Percentiles rank a stretch among this genome's conserved stretches.
Conservation (phyloP, 2,113 vertebrate genomes). For the Otus sunia region DNA sequence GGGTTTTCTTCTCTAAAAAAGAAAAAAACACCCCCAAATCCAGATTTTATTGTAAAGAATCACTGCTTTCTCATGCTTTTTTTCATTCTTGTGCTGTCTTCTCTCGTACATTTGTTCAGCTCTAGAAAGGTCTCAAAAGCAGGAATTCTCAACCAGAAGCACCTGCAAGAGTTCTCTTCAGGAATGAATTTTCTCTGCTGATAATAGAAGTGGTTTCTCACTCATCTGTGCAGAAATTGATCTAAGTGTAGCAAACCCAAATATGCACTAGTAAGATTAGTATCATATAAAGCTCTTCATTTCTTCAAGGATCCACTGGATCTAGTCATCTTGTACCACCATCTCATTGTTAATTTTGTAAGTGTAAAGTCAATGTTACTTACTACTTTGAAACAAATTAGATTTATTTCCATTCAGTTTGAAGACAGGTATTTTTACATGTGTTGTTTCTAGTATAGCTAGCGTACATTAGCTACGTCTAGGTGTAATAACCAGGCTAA, state of each 20-base stretch:
- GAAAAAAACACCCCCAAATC: neutral
- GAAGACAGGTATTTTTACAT: neutral
- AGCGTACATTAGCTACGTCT: neutral
- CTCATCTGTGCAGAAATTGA: neutral
- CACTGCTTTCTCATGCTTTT: neutral
- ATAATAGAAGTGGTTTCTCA: neutral
- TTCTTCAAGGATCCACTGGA: neutral
- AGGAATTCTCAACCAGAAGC: neutral
- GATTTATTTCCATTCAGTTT: neutral
- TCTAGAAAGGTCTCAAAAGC: neutral
- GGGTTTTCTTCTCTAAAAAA: neutral
- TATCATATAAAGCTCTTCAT: neutral
- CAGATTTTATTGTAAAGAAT: neutral
- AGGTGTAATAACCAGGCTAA: neutral
- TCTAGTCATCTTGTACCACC: neutral
- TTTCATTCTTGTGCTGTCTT: neutral
- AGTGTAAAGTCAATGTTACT: neutral
- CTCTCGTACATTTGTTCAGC: neutral
- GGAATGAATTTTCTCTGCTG: neutral
- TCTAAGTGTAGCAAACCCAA: neutral
- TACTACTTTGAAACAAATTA: neutral
- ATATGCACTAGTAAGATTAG: neutral
- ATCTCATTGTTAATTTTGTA: neutral
- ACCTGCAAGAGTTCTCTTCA: neutral
- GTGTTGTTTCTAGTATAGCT: neutral